These are phyloP conservation scores for Sebastes taczanowskii DNA, from an alignment of 2,797 vertebrate genomes.

Conservation along the genomic window DNA sequence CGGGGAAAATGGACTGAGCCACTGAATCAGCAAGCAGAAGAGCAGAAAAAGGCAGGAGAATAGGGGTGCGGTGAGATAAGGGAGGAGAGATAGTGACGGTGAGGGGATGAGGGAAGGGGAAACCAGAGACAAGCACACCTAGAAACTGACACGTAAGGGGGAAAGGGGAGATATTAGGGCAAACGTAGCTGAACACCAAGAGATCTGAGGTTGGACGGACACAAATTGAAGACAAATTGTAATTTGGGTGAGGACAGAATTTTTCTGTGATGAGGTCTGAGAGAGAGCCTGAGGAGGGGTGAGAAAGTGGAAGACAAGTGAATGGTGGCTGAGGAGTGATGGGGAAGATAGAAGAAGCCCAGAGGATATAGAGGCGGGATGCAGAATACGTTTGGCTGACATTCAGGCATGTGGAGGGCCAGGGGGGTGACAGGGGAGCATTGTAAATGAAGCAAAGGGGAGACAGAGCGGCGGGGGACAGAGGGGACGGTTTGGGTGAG, in stretches of 20 bases:
- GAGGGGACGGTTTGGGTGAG: conserved; percentile 42
- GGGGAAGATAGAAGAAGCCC: conserved; percentile 37
- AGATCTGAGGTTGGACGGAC: conserved; percentile 19
- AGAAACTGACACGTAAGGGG: conserved; percentile 11
- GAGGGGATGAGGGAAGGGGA: not conserved
- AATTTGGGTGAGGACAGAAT: conserved; percentile 4
- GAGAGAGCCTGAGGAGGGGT: conserved; percentile 12
- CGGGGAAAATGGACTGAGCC: conserved; percentile 34
- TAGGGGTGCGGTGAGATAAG: conserved; percentile 9
- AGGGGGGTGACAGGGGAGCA: conserved; percentile 29
- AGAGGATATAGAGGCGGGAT: conserved; percentile 32
- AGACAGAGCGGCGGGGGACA: conserved; percentile 32
- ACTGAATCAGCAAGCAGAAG: conserved; percentile 42
- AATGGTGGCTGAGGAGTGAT: conserved; percentile 46
- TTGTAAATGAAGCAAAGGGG: conserved; percentile 50
- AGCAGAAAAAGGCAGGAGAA: conserved; percentile 11
- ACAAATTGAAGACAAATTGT: conserved; percentile 60
- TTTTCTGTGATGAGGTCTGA: conserved; percentile 25
- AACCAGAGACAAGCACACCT: not conserved
- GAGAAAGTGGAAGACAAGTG: conserved; percentile 35
- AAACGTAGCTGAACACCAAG: conserved; percentile 4
- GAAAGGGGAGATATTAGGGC: not conserved
- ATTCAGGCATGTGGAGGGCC: conserved; percentile 53
- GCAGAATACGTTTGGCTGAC: conserved; percentile 56
- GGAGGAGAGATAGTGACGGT: not conserved